A percentile compares a stretch with the other conserved stretches of the same genome.
phyloP scores from a whole-genome alignment of 2,888 invertebrate species.

The Macrosiphum euphorbiae region DNA sequence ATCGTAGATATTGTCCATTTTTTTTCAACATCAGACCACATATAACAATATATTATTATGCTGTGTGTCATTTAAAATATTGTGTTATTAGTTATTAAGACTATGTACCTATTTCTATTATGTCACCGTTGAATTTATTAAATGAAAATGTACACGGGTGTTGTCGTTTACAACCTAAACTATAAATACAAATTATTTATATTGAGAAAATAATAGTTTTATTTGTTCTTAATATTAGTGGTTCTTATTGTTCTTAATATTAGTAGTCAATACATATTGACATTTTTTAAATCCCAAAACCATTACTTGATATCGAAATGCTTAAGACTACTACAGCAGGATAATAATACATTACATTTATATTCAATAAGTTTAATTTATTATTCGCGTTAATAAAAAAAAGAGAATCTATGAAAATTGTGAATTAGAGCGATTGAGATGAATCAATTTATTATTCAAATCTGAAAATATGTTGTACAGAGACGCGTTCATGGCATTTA shows the following conservation, averaged over 20 bases:
- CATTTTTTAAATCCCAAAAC: background rate
- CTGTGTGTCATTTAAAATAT: background rate
- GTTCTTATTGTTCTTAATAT: too few species aligned
- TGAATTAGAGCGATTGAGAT: background rate
- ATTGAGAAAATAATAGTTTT: background rate
- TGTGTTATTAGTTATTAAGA: background rate
- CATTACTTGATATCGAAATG: background rate
- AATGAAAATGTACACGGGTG: background rate
- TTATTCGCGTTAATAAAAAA: background rate
- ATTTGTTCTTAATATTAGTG: background rate
- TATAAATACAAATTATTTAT: background rate
- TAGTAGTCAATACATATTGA: too few species aligned
- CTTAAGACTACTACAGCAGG: background rate
- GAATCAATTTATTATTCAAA: background rate
- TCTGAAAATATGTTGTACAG: background rate
- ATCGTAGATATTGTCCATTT: background rate
- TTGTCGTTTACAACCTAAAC: background rate
- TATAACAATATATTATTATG: background rate
- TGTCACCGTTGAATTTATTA: background rate
- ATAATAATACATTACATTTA: background rate
- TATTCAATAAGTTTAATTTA: background rate
- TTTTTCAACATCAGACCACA: background rate
- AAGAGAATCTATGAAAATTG: background rate
- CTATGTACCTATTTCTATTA: background rate
- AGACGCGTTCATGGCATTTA: background rate